Conservation (phyloP, 1,140 invertebrate genomes). For the Antheraea mylitta region DNA sequence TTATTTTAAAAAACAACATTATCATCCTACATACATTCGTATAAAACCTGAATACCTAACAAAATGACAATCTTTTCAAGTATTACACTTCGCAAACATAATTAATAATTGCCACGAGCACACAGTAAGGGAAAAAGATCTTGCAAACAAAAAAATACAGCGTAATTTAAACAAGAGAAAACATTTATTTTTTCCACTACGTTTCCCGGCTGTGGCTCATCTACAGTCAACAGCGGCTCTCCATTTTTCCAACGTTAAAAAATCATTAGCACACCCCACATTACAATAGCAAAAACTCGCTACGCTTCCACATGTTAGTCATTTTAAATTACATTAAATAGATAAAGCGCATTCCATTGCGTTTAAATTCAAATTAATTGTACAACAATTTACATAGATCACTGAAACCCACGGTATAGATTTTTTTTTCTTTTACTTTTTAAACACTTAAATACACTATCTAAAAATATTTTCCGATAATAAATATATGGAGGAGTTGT, state of each 20-base stretch:
- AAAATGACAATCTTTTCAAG: not conserved
- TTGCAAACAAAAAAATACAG: slow-evolving; percentile 3
- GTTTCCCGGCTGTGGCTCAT: slow-evolving; percentile 15
- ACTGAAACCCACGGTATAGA: too few relatives aligned
- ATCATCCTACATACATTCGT: too few relatives aligned
- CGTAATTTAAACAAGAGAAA: slow-evolving; percentile 10
- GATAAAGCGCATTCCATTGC: not conserved
- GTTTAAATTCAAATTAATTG: not conserved
- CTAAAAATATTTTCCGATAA: too few relatives aligned
- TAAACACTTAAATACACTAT: too few relatives aligned
- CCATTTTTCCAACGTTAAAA: slow-evolving; percentile 29
- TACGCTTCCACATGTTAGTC: not conserved
- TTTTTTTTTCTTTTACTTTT: too few relatives aligned
- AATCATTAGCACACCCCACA: slow-evolving; percentile 24
- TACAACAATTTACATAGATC: too few relatives aligned
- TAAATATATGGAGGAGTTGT: too few relatives aligned
- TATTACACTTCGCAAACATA: not conserved
- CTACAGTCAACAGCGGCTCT: slow-evolving; percentile 17
- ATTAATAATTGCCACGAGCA: not conserved
- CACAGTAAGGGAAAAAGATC: not conserved
- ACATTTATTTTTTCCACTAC: slow-evolving; percentile 15
- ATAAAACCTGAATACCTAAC: too few relatives aligned
- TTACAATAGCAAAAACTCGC: slow-evolving; percentile 20
- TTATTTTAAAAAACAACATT: too few relatives aligned
- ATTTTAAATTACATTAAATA: not conserved